A percentile compares a stretch with the other conserved stretches of the same genome.
Evolutionary conservation across 2,888 invertebrate species (phyloP).

Genomic region (Pasiphila rectangulata): DNA sequence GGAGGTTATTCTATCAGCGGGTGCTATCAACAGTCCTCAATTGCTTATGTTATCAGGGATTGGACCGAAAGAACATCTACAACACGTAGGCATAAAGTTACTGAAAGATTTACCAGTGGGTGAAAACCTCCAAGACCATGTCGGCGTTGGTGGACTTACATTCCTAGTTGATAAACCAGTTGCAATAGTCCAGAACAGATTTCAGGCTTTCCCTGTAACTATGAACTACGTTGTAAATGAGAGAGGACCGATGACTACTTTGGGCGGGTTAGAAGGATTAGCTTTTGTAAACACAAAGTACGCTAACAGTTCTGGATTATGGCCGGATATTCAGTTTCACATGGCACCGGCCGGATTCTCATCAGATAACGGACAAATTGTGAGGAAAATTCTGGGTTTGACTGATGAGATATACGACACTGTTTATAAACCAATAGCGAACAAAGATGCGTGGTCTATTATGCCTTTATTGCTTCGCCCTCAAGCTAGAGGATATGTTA

Average conservation of each 20-base stretch:
- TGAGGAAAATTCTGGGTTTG: constrained; percentile 88
- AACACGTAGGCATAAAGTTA: constrained; percentile 85
- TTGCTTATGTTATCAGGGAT: constrained; percentile 94
- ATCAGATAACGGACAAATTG: constrained; percentile 88
- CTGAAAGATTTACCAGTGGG: constrained; percentile 89
- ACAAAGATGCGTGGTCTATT: constrained; percentile 90
- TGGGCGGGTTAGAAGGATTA: constrained; percentile 93
- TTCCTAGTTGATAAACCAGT: constrained; percentile 91
- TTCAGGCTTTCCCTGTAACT: constrained; percentile 88
- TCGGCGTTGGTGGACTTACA: constrained; percentile 91
- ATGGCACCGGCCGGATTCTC: constrained; percentile 95
- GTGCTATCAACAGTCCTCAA: constrained; percentile 95
- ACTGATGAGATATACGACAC: constrained; percentile 90
- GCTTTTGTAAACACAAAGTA: constrained; percentile 93
- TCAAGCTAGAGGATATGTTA: constrained; percentile 88
- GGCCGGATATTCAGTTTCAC: constrained; percentile 95
- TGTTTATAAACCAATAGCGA: constrained; percentile 89
- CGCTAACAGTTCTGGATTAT: constrained; percentile 87
- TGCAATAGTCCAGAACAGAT: constrained; percentile 88
- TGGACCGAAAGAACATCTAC: constrained; percentile 86
- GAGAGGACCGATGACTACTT: constrained; percentile 91
- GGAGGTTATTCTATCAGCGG: constrained; percentile 93
- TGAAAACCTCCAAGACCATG: constrained; percentile 93
- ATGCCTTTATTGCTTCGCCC: constrained; percentile 92
- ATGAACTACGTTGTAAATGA: constrained; percentile 90